Evolutionary conservation across 1,140 invertebrate genomes (phyloP), one percentile per base, ranked within the genome.

Genomic region (Coptotermes formosanus): DNA sequence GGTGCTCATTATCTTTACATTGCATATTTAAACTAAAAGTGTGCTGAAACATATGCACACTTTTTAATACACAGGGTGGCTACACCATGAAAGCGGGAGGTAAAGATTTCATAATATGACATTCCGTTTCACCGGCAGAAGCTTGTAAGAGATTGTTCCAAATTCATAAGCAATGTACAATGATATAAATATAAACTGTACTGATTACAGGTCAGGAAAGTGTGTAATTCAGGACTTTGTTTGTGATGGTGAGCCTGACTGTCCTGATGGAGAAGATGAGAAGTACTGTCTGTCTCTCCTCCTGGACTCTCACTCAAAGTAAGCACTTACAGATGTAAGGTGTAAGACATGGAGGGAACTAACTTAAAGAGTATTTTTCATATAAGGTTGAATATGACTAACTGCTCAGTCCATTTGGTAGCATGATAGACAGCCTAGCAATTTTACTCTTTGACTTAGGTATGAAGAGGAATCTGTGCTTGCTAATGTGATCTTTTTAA

Each of bases 251-350:
- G 89, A 93, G 7, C 87, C 88, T 0, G 95, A 97, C 88, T 97
- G 96, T 90, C 92, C 93, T 1, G 91, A 94, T 87, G 93, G 93
- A 6, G 94, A 95, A 82, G 96, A 97, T 88, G 96, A 96, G 89
- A 87, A 88, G 12, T 69, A 89, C 14, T 95, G 94, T 85, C 89
- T 90, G 83, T 91, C 89, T 45, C 85, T 90, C 25, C 85, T 86
- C 86, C 83, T 87, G 19, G 87, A 88, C 44, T 84, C 85, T 23
- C 82, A 88, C 64, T 87, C 87, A 90, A 69, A 38, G 75, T 69
- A 59, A 43, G 69, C 86, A 83, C 83, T 86, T 87, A 23, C 2
- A 8, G 8, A 52, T 0, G 55, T 23, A 1, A 30, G 19, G 25
- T 52, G 8, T 82, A 52, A 43, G 82, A 82, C 21, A 55, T 55